Conservation (phyloP, 2,888 invertebrate species). For the Pegoplata infirma region DNA sequence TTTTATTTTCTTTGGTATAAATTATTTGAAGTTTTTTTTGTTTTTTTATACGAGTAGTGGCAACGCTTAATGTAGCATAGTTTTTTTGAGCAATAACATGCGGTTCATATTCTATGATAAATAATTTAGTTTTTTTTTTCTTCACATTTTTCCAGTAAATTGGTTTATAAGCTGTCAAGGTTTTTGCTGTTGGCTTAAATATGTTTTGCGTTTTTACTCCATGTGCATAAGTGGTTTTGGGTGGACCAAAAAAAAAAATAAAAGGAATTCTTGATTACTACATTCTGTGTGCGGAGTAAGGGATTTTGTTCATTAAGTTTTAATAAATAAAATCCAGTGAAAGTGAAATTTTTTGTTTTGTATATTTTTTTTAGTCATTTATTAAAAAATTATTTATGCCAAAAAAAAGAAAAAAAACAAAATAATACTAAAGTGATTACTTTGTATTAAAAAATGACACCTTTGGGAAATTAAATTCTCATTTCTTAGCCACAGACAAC, state of each 20-base stretch:
- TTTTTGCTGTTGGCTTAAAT: conserved; percentile 7
- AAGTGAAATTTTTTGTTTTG: conserved; percentile 3
- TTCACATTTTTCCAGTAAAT: conserved; percentile 32
- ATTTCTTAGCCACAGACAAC: conserved; percentile 27
- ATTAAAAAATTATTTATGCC: not conserved
- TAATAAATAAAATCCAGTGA: not conserved
- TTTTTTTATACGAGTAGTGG: not conserved
- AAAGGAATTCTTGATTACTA: too few species aligned
- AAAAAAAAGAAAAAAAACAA: conserved; percentile 1
- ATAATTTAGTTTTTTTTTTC: conserved; percentile 25
- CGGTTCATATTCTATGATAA: not conserved
- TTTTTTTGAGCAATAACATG: conserved; percentile 2
- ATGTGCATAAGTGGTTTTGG: conserved; percentile 17
- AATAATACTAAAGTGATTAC: conserved; percentile 37
- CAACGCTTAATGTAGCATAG: conserved; percentile 23
- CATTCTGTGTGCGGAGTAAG: too few species aligned
- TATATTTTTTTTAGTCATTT: not conserved
- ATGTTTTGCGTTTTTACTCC: conserved; percentile 8
- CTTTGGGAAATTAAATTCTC: conserved; percentile 54
- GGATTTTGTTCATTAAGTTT: conserved; percentile 18
- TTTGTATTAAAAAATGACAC: conserved; percentile 45
- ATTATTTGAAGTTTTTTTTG: not conserved
- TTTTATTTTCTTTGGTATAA: conserved; percentile 26
- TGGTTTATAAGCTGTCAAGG: conserved; percentile 24
- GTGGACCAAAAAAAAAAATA: too few species aligned